Conservation (phyloP, 2,888 invertebrate genomes). For the Ormyrus pomaceus region DNA sequence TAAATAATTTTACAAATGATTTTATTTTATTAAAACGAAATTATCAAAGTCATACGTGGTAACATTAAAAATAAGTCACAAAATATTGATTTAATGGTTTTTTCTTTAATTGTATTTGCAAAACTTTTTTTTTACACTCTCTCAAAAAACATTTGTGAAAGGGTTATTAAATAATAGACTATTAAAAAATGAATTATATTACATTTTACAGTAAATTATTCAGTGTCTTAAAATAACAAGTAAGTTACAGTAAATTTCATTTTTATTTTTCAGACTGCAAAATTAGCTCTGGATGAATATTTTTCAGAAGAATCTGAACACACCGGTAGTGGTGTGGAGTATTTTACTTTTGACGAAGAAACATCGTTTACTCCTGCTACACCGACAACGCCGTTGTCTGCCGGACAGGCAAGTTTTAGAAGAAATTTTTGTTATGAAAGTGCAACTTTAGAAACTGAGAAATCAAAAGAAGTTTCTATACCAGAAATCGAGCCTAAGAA, state of each 20-base stretch:
- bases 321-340: slow-evolving; percentile 68
- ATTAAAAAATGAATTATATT: too few species aligned
- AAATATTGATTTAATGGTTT: too few species aligned
- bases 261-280: slow-evolving; percentile 82
- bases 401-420: slow-evolving; percentile 60
- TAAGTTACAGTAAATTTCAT: too few species aligned
- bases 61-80: too few species aligned
- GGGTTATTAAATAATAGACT: too few species aligned
- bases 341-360: slow-evolving; percentile 72
- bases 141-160: too few species aligned
- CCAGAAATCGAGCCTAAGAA: slow-evolving; percentile 62
- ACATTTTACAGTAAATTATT: too few species aligned
- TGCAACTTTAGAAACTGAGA: slow-evolving; percentile 70
- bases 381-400: slow-evolving; percentile 60
- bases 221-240: too few species aligned
- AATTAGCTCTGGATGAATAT: slow-evolving; percentile 91
- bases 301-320: slow-evolving; percentile 77
- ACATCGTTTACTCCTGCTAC: slow-evolving; percentile 59
- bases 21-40: too few species aligned
- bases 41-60: too few species aligned
- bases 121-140: too few species aligned
- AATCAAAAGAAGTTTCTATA: slow-evolving; percentile 66
- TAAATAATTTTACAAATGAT: slow-evolving; percentile 55
- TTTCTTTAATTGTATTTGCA: neutral
- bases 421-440: slow-evolving; percentile 68